Evolutionary conservation across 2,113 vertebrate genomes (phyloP), one percentile per base, ranked within the genome.

Genomic region (Myanophis thanlyinensis): DNA sequence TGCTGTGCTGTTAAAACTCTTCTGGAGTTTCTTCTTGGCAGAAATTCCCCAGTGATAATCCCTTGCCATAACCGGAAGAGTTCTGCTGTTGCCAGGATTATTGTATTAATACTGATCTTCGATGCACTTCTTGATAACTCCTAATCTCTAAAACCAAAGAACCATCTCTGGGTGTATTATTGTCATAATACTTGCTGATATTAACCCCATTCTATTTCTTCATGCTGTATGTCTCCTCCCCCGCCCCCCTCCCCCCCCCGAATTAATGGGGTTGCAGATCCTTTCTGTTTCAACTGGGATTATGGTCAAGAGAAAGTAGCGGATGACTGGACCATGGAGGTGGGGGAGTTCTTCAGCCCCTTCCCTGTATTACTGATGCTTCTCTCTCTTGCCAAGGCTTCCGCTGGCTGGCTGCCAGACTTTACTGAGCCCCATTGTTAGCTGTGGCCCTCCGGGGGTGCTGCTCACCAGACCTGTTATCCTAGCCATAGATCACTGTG

Each of bases 371-470:
- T 4, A 10, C 90, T 95, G 94, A 92, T 51, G 94, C 88, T 67
- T 86, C 93, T 67, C 20, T 94, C 93, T 56, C 0, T 56, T n/a
- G 62, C 94, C 95, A 97, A 99, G 99, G 98, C 97, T 99, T 97
- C 99, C 99, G 93, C 97, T 99, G 95, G 98, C 99, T 0, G 99
- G 99, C 96, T 99, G 99, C 97, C 99, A 99, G 98, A 99, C 99
- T 0, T 98, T 99, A 94, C 98, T 99, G 96, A 99, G 99, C 96
- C 99, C 99, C 90, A 98, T 99, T 10, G 98, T 99, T 97, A 99
- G 98, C 98, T 99, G 99, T 2, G 99, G 99, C 51, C 99, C 99
- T n/a, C 99, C 99, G 0, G 99, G 99, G 40, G 99, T 99, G 94
- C 97, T 99, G 95, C 98, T 99, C 95, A 99, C 99, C 40, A 98